Evolutionary conservation across 2,888 invertebrate genomes (phyloP).

Genomic region (Sesia apiformis): DNA sequence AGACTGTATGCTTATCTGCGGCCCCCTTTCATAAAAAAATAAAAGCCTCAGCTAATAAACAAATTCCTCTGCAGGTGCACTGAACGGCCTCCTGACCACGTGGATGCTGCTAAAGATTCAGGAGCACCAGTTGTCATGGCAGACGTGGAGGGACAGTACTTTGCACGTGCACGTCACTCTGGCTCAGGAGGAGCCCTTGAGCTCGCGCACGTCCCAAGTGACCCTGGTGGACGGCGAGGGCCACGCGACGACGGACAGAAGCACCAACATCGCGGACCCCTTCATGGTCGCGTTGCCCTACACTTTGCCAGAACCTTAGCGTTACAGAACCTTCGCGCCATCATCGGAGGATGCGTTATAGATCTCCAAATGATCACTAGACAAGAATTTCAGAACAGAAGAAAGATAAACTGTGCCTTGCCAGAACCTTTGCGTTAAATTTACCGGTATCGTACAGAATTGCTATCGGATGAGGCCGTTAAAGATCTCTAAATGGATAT

Average conservation of each 20-base stretch:
- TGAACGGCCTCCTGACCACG: constrained; percentile 62
- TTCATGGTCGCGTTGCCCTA: constrained; percentile 47
- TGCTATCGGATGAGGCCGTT: too few relatives aligned
- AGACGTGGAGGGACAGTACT: constrained; percentile 60
- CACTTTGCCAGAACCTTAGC: constrained; percentile 26
- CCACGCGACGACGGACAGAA: constrained; percentile 3
- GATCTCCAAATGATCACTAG: too few relatives aligned
- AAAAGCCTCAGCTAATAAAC: too few relatives aligned
- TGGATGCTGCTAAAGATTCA: constrained; percentile 69
- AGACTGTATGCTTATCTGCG: too few relatives aligned
- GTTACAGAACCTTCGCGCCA: not conserved
- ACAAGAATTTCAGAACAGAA: too few relatives aligned
- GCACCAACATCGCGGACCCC: constrained; percentile 50
- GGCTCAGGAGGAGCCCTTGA: constrained; percentile 20
- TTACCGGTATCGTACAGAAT: too few relatives aligned
- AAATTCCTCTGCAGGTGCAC: constrained; percentile 32
- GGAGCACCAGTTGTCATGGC: constrained; percentile 66
- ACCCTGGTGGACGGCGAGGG: constrained; percentile 13
- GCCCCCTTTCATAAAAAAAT: too few relatives aligned
- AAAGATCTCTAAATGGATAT: too few relatives aligned
- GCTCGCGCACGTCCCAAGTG: not conserved
- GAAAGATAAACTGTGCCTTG: too few relatives aligned
- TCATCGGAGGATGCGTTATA: not conserved
- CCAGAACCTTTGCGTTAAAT: too few relatives aligned
- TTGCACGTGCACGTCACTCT: constrained; percentile 60